Base-by-base conservation (phyloP, 1,140 invertebrate genomes). In the Neomicropteryx cornuta region DNA sequence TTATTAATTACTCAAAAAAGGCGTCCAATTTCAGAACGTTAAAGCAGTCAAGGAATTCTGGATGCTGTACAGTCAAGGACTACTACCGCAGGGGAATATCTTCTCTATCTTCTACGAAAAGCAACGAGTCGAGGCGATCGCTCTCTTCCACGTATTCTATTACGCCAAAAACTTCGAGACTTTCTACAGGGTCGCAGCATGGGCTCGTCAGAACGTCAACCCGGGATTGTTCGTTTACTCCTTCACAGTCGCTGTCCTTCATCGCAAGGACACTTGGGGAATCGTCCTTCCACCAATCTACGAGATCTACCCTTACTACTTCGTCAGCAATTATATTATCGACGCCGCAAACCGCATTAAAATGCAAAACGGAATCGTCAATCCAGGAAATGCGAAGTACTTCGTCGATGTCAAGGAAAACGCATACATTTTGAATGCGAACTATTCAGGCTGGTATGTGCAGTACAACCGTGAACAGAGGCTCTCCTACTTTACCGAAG, bases 401-500 rank as follows among this genome's bases (percentile, higher is more conserved):
- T 53, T 64, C 13, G 52, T 73, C 41, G 50, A 60, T 36, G 48
- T 63, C 35, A 58, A 67, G 41, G 59, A 65, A 32, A 43, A 60
- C 21, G 43, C 59, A 27, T 66, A 61, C 44, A 58, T 66, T 14
- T 48, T 49, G 31, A 61, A 59, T 40, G 62, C 60, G 38, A 77
- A 69, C 50, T 77, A 66, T 45, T 71, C 59, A 5, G 70, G 71
- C 41, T 58, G 60, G 44, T 61, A 70, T 24, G 43, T 60, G 37
- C 43, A 46, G 38, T 39, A 66, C n/a, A 61, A 53, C 38, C 44
- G 55, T 4, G 53, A 65, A 31, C 55, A 61, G 46, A 53, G 57
- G 8, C 39, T 83, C 18, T 67, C 72, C 39, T 83, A 81, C 47
- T 80, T 78, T 49, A 71, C 72, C 17, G 78, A 82, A 56, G 79